phyloP scores from a whole-genome alignment of 2,113 vertebrate genomes.

The Myxocyprinus asiaticus region DNA sequence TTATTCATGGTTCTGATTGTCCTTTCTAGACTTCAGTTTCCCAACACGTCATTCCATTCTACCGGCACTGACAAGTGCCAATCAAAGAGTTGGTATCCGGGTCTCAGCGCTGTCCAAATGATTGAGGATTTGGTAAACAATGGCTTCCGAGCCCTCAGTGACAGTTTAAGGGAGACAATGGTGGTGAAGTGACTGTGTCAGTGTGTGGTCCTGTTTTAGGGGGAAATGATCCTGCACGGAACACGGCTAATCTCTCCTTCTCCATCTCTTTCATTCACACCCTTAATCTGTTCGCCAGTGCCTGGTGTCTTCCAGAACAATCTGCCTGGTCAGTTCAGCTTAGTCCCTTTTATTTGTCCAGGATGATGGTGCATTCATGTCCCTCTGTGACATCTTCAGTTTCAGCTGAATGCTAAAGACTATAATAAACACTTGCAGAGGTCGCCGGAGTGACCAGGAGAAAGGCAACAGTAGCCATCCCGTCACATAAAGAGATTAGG shows the following conservation, averaged over 20 bases:
- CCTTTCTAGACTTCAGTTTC: conserved; percentile 75
- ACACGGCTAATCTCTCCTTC: conserved; percentile 83
- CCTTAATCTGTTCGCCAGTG: conserved; percentile 87
- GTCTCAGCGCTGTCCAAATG: conserved; percentile 64
- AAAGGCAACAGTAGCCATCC: conserved; percentile 61
- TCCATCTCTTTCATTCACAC: conserved; percentile 78
- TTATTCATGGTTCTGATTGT: conserved; percentile 84
- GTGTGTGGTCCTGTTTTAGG: conserved; percentile 89
- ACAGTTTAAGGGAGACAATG: conserved; percentile 78
- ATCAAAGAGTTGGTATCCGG: conserved; percentile 83
- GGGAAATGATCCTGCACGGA: conserved; percentile 73
- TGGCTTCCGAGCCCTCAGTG: conserved; percentile 61
- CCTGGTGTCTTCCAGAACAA: conserved; percentile 84
- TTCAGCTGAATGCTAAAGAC: conserved; percentile 86
- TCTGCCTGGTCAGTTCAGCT: conserved; percentile 85
- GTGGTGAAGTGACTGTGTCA: conserved; percentile 81
- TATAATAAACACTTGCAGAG: conserved; percentile 41
- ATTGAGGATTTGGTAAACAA: conserved; percentile 74
- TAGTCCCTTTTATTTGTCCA: conserved; percentile 84
- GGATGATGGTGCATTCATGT: conserved; percentile 82
- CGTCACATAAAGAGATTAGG: conserved; percentile 65
- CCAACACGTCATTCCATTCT: conserved; percentile 85
- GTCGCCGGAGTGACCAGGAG: conserved; percentile 48
- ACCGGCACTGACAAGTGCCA: conserved; percentile 94
- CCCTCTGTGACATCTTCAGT: conserved; percentile 86